Base-by-base conservation (phyloP, 2,888 invertebrate species). In the Drosophila atripex region DNA sequence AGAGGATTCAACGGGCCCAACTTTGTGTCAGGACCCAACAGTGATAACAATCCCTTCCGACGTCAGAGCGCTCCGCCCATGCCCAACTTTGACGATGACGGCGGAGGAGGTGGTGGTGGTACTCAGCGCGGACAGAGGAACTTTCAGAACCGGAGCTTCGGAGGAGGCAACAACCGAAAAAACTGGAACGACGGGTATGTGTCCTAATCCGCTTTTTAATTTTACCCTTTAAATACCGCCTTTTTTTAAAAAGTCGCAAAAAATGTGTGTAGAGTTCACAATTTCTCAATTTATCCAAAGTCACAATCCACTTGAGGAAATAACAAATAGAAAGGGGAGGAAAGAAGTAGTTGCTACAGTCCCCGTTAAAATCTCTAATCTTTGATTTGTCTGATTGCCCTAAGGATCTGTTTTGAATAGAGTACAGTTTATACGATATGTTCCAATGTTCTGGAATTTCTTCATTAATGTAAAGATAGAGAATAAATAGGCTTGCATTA, bases 11-110 rank as follows among this genome's bases (percentile, higher is more conserved):
- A 45, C 14, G 43, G 39, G 21, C 43, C 43, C 18, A 41, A 41
- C 16, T 43, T 43, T 18, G 51, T 50, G 9, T 18, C 43, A 1
- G 71, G 76, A 7, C 63, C 63, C 4, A 77, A 75, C 49, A 76
- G 71, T 14, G 59, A 49, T 58, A 73, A 78, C 43, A 90, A 89
- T 78, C 90, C 90, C 12, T 90, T 89, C 58, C 77, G 86, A 21
- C 86, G 90, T 2, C 78, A 71, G 12, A 68, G 58, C 18, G 85
- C 75, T 30, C 52, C 73, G 0, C 60, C 61, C 11, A 41, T 32
- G 0, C 65, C 75, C 38, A 66, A 14, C 14, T 78, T 77, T n/a
- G 75, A 73, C 53, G 68, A 70, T 21, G 61, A 45, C 1, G 30
- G 47, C 0, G 39, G 59, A n/a, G 51, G 55, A 28, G 39, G 43